These are phyloP conservation scores for Merops nubicus DNA, from an alignment of 2,113 vertebrate species.

Conservation along the genomic window DNA sequence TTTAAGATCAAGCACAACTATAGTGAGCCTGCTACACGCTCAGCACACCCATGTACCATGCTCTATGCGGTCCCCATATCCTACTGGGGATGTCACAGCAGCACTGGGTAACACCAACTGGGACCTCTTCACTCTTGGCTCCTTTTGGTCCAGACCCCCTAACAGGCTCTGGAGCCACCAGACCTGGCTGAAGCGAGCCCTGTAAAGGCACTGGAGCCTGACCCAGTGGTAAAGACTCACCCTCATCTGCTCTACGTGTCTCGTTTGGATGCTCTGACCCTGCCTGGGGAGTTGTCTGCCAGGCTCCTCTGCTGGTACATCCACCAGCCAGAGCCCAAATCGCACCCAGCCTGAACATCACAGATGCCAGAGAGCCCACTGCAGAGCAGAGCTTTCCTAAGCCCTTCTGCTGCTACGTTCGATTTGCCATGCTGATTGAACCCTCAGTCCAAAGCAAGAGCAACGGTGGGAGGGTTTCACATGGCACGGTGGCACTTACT, in stretches of 20 bases:
- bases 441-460: background rate
- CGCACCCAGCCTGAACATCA: background rate
- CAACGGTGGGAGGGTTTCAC: background rate
- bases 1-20: too few relatives aligned
- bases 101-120: rapidly evolving
- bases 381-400: rapidly evolving
- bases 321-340: background rate
- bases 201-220: rapidly evolving
- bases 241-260: background rate
- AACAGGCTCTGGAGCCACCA: background rate
- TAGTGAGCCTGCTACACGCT: rapidly evolving
- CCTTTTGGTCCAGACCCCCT: rapidly evolving
- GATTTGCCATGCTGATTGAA: background rate
- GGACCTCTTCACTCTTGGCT: background rate
- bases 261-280: background rate
- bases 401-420: rapidly evolving
- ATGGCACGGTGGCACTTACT: rapidly evolving
- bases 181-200: background rate
- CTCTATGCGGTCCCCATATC: rapidly evolving
- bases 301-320: rapidly evolving
- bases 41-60: rapidly evolving
- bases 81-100: background rate
- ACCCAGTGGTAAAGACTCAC: background rate
- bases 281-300: background rate
- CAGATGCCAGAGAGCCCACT: background rate